Evolutionary conservation across 2,113 vertebrate species (phyloP), one percentile per base, ranked within the genome.

Genomic region (Phyllopteryx taeniolatus): DNA sequence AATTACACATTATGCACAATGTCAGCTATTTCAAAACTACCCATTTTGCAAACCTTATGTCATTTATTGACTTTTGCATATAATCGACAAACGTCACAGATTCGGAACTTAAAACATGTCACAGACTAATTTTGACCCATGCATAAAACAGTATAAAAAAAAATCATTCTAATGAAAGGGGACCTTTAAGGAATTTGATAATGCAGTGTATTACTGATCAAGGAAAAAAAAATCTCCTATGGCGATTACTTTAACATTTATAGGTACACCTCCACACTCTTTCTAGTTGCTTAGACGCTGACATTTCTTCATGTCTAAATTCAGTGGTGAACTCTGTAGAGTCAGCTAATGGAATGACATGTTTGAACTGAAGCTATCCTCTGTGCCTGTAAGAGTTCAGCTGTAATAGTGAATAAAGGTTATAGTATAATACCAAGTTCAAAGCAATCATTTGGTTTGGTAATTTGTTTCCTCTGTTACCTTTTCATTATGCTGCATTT

Each of bases 301-400:
- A 12, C 44, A 60, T 67, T 63, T 17, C 70, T 66, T 9, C 11
- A 43, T 5, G 8, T 77, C 56, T 77, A 71, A 73, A 80, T 76
- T 86, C 77, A 82, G 51, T 79, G 74, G 73, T 78, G 75, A 72
- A 47, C 68, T 67, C 59, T 74, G 42, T 47, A 19, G n/a, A 59
- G 77, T 44, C 61, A 46, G 62, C 64, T 72, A 77, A 75, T 80
- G 69, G 75, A 79, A 61, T 47, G 71, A 72, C 73, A 57, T 5
- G 22, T 31, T 27, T 31, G 19, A 31, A 9, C 56, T 14, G 10
- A 59, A 22, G 77, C 57, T 67, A 68, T 84, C 68, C 83, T 86
- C 51, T 71, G 78, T 75, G 61, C 62, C 43, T 74, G 42, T 75
- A 63, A 76, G 69, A 8, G 43, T 78, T 49, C 61, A 51, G 69